Evolutionary conservation across 2,888 invertebrate genomes (phyloP), one percentile per base, ranked within the genome.

Genomic region (Netelia virgata): DNA sequence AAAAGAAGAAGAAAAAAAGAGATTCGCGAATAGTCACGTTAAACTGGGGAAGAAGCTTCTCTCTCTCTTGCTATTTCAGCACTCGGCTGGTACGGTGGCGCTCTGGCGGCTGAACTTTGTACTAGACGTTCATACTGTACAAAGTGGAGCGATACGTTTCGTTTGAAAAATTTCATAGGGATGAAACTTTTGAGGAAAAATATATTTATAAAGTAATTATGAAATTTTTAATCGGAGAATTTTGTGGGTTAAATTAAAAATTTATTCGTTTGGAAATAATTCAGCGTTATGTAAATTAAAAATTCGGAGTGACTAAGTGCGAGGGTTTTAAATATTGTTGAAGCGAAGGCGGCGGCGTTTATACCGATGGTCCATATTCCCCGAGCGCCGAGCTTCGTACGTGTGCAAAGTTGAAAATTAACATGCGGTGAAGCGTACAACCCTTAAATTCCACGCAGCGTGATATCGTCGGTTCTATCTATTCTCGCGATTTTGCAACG

Each of bases 361-460:
- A 14, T 66, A 47, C 14, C 1, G 66, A 11, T 20, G 47, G 20
- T 43, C 36, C 16, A 55, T 55, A 69, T 28, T 36, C 47, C 28
- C 11, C 16, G 36, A 36, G 36, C 18, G 16, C 10, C 23, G 47
- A 9, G 18, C 16, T 47, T 53, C 16, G 43, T 50, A 61, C 10
- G n/a, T 73, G 43, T 47, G 53, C 20, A 20, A 18, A n/a, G 63
- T 73, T 68, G 69, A 70, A 79, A 36, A 79, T 75, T 79, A 83
- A 74, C 78, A 55, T 36, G 70, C 36, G 47, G 53, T 18, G 68
- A 69, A 53, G 53, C 50, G 74, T 75, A 61, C 73, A 69, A 75
- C 53, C 63, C 69, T 75, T 69, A 75, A 75, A 75, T 83, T 74
- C 74, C 74, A 59, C 83, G 18, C 83, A 83, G 78, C 83, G 61